Evolutionary conservation across 2,797 vertebrate genomes (phyloP).

Genomic region (Psittacula derbiana): DNA sequence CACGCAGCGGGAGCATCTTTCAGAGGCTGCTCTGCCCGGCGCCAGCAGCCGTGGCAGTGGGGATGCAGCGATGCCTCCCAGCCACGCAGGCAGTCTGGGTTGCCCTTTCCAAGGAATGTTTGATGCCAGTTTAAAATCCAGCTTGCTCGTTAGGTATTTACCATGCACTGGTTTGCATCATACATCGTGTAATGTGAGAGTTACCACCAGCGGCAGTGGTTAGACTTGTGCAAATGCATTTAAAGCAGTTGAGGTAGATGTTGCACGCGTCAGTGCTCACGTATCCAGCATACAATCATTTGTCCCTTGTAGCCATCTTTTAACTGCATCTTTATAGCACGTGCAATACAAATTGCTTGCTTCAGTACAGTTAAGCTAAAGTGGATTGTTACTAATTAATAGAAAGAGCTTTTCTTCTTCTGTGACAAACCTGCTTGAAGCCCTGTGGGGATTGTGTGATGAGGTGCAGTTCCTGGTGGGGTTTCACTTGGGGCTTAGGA

Average conservation of each 20-base stretch:
- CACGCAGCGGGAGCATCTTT: constrained; percentile 6
- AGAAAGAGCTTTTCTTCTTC: not conserved
- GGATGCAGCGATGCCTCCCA: not conserved
- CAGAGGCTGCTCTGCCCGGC: not conserved
- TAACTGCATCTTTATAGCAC: not conserved
- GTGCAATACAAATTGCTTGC: not conserved
- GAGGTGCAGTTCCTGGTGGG: not conserved
- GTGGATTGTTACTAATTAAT: not conserved
- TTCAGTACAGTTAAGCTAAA: not conserved
- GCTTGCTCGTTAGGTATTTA: not conserved
- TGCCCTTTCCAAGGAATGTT: not conserved
- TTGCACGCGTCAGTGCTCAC: not conserved
- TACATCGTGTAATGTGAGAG: not conserved
- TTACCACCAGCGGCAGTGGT: not conserved
- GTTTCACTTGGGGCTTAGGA: constrained; percentile 27
- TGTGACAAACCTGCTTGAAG: constrained; percentile 36
- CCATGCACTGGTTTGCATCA: fast-evolving
- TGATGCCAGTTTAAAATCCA: not conserved
- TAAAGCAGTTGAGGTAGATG: constrained; percentile 5
- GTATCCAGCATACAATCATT: not conserved
- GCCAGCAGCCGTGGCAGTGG: not conserved
- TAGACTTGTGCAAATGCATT: constrained; percentile 14
- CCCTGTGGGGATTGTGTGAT: constrained; percentile 23
- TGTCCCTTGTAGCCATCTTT: not conserved
- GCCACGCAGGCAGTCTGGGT: not conserved